Evolutionary conservation across 2,888 invertebrate genomes (phyloP), one percentile per base, ranked within the genome.

Genomic region (Diploptera punctata): DNA sequence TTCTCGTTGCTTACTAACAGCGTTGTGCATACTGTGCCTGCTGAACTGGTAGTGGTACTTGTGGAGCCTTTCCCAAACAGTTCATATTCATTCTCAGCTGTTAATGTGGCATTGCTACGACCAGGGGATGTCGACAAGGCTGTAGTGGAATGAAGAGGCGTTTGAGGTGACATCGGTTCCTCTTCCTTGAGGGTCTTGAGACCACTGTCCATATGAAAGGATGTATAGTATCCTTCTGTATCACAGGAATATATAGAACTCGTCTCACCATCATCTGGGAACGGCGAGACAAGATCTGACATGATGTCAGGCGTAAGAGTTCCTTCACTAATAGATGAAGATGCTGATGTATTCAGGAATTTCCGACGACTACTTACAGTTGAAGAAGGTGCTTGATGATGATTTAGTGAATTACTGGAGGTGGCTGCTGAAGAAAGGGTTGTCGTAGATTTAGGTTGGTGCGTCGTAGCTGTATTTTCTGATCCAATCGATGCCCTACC

Each of bases 221-320:
- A 97, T 0, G 98, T 98, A 82, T 97, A 98, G 82, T 98, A 98
- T 7, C 98, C 98, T 84, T 98, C 98, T 1, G 97, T 97, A 81
- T 98, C 98, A 80, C 97, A 95, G 1, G 97, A 97, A 82, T 96
- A 97, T 73, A 95, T 93, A 0, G 96, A 96, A 77, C 93, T 93
- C 7, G 73, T 73, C 24, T 76, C 76, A 0, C 73, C 75, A 65
- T 74, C 75, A 67, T 54, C 73, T 9, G 67, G 52, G 21, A 49
- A 44, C 19, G 52, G 57, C 16, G 49, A 10, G 4, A 54, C 60
- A 13, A 57, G 24, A 3, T 57, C 68, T 38, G 68, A 69, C 54
- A 70, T 68, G 38, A 65, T 52, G 65, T 76, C 67, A 49, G 76
- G 75, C 16, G 76, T 74, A 21, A 77, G 67, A n/a, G 75, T 77